These are phyloP conservation scores for Melanitta fusca DNA, from an alignment of 2,797 vertebrate genomes.

Conservation along the genomic window DNA sequence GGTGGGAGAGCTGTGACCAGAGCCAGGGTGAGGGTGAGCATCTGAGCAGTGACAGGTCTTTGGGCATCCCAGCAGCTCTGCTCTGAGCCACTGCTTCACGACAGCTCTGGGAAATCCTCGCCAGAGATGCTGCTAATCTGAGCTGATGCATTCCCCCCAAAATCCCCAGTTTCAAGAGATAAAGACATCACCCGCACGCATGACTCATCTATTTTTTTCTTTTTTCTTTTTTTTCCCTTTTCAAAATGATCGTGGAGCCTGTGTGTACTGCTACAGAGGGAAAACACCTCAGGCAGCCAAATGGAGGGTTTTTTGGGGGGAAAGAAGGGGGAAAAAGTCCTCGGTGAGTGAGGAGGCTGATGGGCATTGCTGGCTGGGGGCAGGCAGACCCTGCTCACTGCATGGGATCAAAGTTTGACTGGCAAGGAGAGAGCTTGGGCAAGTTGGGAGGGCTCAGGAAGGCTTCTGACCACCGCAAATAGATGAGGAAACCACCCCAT, in stretches of 20 bases:
- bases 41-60: too few species aligned
- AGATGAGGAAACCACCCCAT: neutral
- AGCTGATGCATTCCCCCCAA: neutral
- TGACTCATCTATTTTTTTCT: neutral
- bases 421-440: too few species aligned
- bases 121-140: neutral
- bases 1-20: neutral
- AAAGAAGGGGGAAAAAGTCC: neutral
- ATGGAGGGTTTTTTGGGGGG: neutral
- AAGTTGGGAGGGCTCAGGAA: neutral
- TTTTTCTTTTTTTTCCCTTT: neutral
- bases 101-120: neutral
- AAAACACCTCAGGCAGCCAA: neutral
- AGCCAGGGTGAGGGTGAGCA: too few species aligned
- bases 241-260: neutral
- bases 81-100: neutral
- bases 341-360: neutral
- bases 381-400: neutral
- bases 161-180: neutral
- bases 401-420: neutral
- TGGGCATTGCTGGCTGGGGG: neutral
- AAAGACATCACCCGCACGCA: neutral
- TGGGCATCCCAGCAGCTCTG: neutral
- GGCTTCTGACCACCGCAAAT: neutral
- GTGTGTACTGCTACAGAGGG: neutral